These are phyloP conservation scores for Pristionchus japonicus DNA, from an alignment of 2,888 invertebrate species.

Conservation along the genomic window DNA sequence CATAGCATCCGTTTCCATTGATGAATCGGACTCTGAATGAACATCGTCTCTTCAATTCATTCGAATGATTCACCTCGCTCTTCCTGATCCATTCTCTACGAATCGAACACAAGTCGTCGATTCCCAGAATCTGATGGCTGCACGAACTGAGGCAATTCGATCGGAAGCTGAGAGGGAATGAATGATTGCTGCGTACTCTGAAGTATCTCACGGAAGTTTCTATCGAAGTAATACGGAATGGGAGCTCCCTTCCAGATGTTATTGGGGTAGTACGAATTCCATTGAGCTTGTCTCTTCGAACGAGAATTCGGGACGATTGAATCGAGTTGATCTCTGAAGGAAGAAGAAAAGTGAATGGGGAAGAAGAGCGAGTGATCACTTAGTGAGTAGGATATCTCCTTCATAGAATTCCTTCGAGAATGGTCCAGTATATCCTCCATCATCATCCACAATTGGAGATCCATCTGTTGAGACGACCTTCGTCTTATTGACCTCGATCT, in stretches of 20 bases:
- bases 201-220: slow-evolving; percentile 20
- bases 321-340: slow-evolving; percentile 23
- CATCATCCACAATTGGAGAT: slow-evolving; percentile 36
- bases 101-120: slow-evolving; percentile 38
- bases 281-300: slow-evolving; percentile 35
- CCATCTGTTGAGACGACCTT: slow-evolving; percentile 15
- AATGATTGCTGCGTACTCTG: too few relatives aligned
- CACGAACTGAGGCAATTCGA: background rate
- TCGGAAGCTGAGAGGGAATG: slow-evolving; percentile 8
- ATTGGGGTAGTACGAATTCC: slow-evolving; percentile 28
- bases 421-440: slow-evolving; percentile 35
- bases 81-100: slow-evolving; percentile 29
- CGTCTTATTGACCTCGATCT: background rate
- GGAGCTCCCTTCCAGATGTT: slow-evolving; percentile 36
- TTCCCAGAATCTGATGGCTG: slow-evolving; percentile 46
- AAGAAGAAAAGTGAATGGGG: too few relatives aligned
- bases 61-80: slow-evolving; percentile 6
- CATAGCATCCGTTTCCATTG: slow-evolving; percentile 46
- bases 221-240: slow-evolving; percentile 40
- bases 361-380: background rate
- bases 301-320: background rate
- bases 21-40: slow-evolving; percentile 42
- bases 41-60: background rate
- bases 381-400: slow-evolving; percentile 45
- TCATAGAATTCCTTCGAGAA: slow-evolving; percentile 34